Evolutionary conservation across 2,113 vertebrate genomes (phyloP), one percentile per base, ranked within the genome.

Genomic region (Alethe diademata): DNA sequence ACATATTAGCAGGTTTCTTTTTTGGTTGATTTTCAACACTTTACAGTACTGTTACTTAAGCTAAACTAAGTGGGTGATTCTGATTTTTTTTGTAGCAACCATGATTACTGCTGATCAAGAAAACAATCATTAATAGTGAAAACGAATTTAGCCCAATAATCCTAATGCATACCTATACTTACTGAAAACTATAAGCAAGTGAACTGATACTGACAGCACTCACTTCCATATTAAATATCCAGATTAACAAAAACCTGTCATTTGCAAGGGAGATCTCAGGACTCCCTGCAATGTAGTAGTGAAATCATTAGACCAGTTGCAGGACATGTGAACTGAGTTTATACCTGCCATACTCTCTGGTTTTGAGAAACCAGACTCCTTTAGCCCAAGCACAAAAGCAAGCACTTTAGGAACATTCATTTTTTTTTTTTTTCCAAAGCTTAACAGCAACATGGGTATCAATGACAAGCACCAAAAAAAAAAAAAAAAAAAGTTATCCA

Each of bases 371-470:
- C 26, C 24, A 2, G 20, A 86, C 51, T 90, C 54, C 47, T 90
- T 94, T 20, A 76, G 62, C 58, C 50, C 51, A 90, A 70, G 71
- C 90, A 96, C n/a, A 53, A 92, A 96, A 93, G 67, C 75, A 81
- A 94, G 74, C 64, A 36, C 76, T 88, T 87, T n/a, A 73, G 90
- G 16, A 86, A 91, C 42, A 60, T n/a, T 62, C 20, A 58, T 22
- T 65, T 94, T 78, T 42, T 25, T 65, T 50, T 35, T 40, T 40
- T 66, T 43, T 28, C 90, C 56, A 96, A 93, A 92, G 69, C 90
- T 93, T 83, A 79, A 79, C 5, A 83, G 93, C 75, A 86, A 88
- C 33, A 42, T 17, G 18, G 24, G 53, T 78, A 89, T 87, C 78
- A 82, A 65, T 47, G 36, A 92, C 40, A 88, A 85, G 47, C 58